These are phyloP conservation scores for Parambassis ranga DNA, from an alignment of 2,797 vertebrate species.

Conservation along the genomic window DNA sequence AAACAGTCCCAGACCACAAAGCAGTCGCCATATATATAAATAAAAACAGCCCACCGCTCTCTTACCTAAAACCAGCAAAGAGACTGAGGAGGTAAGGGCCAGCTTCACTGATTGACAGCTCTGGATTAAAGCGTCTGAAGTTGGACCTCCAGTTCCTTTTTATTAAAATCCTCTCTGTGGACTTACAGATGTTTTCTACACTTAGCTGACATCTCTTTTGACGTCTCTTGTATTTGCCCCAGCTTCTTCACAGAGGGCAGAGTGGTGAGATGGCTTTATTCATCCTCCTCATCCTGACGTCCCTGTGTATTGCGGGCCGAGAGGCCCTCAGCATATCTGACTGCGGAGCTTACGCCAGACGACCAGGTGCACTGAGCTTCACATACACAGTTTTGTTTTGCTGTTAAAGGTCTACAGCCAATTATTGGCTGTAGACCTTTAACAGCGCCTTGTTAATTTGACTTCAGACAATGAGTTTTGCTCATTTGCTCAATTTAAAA, in stretches of 20 bases:
- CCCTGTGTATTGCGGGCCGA: slow-evolving; percentile 58
- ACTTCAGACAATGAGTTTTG: too few relatives aligned
- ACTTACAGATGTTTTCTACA: slow-evolving; percentile 14
- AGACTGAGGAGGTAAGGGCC: slow-evolving; percentile 47
- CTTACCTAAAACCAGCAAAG: slow-evolving; percentile 16
- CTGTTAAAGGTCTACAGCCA: too few relatives aligned
- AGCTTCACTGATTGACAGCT: not conserved
- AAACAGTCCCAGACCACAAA: slow-evolving; percentile 12
- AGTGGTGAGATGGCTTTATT: slow-evolving; percentile 63
- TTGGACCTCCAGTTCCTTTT: slow-evolving; percentile 5
- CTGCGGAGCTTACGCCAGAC: slow-evolving; percentile 52
- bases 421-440: too few relatives aligned
- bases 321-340: slow-evolving; percentile 60
- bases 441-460: too few relatives aligned
- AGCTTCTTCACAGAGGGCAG: slow-evolving; percentile 50
- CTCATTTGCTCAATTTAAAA: too few relatives aligned
- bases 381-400: too few relatives aligned
- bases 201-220: slow-evolving; percentile 26
- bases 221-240: slow-evolving; percentile 39
- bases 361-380: slow-evolving; percentile 73
- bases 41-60: slow-evolving; percentile 10
- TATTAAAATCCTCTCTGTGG: not conserved
- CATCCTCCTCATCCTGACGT: slow-evolving; percentile 59
- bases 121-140: slow-evolving; percentile 22
- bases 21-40: slow-evolving; percentile 36